Base-by-base conservation (phyloP, 1,140 invertebrate genomes). In the Heliconius melpomene region DNA sequence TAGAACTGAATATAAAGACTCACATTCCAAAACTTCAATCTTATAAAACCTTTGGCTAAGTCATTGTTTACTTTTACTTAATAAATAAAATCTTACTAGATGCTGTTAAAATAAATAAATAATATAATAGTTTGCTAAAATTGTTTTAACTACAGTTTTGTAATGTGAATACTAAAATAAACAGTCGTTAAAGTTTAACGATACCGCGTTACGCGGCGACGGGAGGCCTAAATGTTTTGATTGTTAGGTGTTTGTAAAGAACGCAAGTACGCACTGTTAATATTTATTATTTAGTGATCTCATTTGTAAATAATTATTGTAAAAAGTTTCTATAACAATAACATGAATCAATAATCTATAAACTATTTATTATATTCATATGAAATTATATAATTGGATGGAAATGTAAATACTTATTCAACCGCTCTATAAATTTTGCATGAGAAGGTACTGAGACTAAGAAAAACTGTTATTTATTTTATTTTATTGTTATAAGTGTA, bases 381-480 rank as follows among this genome's bases (percentile, higher is more conserved):
- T 29, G 16, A 66, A 23, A 26, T 66, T 66, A 29, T 52, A 66
- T 0, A 66, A 66, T 66, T 66, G 11, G 60, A 66, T 26, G 60
- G 5, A 66, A 66, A 66, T 66, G 26, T 66, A 29, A 60, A 60
- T 60, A 66, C 23, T 23, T 66, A 11, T 66, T 66, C 60, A 29
- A 26, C 2, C 13, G 23, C 23, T 66, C 26, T 13, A 66, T 66
- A 29, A 29, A 66, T 66, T 66, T 26, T 66, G 60, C 60, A 66
- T 66, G 26, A 29, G 5, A 29, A 66, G 26, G 23, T 26, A 66
- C 9, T 29, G 60, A 66, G 23, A 66, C 23, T 66, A 23, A 26
- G 60, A 75, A 72, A 70, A 84, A 86, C 79, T 89, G 89, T 91
- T 92, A 93, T 91, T 92, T 93, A 92, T 93, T 91, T 91, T 87